Conservation (phyloP, 2,797 vertebrate species). For the Pangasius sanitwongsei region DNA sequence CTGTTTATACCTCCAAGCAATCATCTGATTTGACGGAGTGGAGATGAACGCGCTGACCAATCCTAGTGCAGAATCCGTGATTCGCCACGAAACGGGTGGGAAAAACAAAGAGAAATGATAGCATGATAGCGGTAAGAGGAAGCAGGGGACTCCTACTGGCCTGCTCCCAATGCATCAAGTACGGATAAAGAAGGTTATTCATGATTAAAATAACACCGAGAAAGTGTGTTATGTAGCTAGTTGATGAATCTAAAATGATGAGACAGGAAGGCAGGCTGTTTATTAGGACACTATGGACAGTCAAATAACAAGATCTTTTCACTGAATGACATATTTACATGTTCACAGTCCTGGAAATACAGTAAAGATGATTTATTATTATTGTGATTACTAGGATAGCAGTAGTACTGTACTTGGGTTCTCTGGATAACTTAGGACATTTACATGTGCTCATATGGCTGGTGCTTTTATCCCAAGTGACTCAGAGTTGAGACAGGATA, state of each 20-base stretch:
- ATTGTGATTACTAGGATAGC: background rate
- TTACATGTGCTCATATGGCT: background rate
- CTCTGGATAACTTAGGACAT: background rate
- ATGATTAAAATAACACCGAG: background rate
- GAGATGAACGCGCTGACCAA: constrained; percentile 41
- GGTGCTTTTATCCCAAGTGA: background rate
- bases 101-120: background rate
- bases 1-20: background rate
- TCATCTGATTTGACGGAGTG: background rate
- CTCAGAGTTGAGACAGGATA: background rate
- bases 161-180: constrained; percentile 50
- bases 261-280: background rate
- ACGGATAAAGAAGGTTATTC: background rate
- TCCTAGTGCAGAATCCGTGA: background rate
- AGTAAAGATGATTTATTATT: background rate
- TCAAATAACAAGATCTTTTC: background rate
- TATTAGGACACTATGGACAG: background rate
- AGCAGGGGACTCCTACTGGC: constrained; percentile 75
- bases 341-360: background rate
- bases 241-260: background rate
- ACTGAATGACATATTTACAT: background rate
- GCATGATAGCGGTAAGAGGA: constrained; percentile 59
- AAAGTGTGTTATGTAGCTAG: background rate
- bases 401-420: background rate
- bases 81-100: constrained; percentile 9